Evolutionary conservation across 2,797 vertebrate genomes (phyloP).

Genomic region (Miichthys miiuy): DNA sequence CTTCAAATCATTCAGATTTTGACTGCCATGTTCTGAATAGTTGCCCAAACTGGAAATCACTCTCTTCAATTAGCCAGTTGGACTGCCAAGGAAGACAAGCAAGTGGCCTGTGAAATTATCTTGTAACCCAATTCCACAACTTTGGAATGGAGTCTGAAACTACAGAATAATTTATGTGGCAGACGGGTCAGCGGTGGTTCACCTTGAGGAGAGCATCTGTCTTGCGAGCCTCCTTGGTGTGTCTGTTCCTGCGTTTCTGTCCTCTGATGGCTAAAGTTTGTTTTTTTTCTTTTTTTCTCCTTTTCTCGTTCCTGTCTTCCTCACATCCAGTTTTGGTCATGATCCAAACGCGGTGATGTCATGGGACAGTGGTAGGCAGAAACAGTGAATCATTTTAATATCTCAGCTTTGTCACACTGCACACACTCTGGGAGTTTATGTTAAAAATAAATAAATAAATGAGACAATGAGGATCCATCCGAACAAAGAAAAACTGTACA

Average conservation of each 20-base stretch:
- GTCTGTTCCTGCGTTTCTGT: slow-evolving; percentile 29
- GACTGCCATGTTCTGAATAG: slow-evolving; percentile 85
- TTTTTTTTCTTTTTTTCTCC: background rate
- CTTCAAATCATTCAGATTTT: slow-evolving; percentile 82
- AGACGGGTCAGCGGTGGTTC: slow-evolving; percentile 84
- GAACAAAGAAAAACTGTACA: slow-evolving; percentile 17
- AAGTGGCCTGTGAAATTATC: slow-evolving; percentile 91
- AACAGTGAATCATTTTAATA: slow-evolving; percentile 40
- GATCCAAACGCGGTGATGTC: slow-evolving; percentile 60
- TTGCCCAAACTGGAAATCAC: slow-evolving; percentile 85
- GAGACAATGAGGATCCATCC: slow-evolving; percentile 4
- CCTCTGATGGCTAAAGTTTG: slow-evolving; percentile 44
- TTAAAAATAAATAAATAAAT: background rate
- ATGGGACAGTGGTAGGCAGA: slow-evolving; percentile 36
- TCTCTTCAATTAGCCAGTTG: slow-evolving; percentile 90
- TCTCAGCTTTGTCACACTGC: slow-evolving; percentile 31
- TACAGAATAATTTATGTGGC: slow-evolving; percentile 87
- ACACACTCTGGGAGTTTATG: slow-evolving; percentile 4
- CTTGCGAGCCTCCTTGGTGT: slow-evolving; percentile 47
- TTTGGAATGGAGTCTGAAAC: slow-evolving; percentile 88
- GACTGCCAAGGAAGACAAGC: slow-evolving; percentile 90
- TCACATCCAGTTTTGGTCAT: slow-evolving; percentile 34
- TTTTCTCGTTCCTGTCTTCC: background rate
- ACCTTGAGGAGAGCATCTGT: slow-evolving; percentile 84
- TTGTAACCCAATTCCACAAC: slow-evolving; percentile 89